Percentiles rank a stretch among this genome's conserved stretches.
Evolutionary conservation across 2,888 invertebrate species (phyloP).

Genomic region (Dicyrtoma fusca): DNA sequence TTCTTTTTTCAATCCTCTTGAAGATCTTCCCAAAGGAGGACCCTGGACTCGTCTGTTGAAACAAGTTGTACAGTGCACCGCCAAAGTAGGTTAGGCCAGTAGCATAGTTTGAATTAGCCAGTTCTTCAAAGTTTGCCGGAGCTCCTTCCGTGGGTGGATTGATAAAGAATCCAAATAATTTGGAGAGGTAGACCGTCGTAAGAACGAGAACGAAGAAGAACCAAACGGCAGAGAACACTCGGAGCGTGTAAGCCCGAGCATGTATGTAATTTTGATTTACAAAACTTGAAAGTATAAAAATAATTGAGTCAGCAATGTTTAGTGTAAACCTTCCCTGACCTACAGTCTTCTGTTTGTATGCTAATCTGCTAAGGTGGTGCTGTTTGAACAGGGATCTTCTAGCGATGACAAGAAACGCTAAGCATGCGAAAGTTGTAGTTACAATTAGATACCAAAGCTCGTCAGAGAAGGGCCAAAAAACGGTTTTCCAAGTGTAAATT

Average conservation of each 20-base stretch:
- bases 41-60: not conserved
- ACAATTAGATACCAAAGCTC: too few relatives aligned
- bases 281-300: not conserved
- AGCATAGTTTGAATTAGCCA: not conserved
- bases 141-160: not conserved
- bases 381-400: too few relatives aligned
- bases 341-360: too few relatives aligned
- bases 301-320: too few relatives aligned
- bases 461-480: too few relatives aligned
- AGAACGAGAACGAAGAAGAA: constrained; percentile 3
- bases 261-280: not conserved
- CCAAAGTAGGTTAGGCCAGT: not conserved
- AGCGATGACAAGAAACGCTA: too few relatives aligned
- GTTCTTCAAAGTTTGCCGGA: not conserved
- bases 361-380: too few relatives aligned
- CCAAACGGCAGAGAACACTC: not conserved
- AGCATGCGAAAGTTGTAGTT: too few relatives aligned
- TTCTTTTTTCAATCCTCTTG: not conserved
- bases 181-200: not conserved
- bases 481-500: too few relatives aligned
- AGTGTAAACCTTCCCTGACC: too few relatives aligned
- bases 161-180: constrained; percentile 7
- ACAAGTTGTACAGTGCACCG: constrained; percentile 1
- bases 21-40: not conserved
- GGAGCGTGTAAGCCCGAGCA: not conserved